These are phyloP conservation scores for Stichopus horrens DNA, from an alignment of 53 echinoderm and acorn worm genomes.

Conservation along the genomic window DNA sequence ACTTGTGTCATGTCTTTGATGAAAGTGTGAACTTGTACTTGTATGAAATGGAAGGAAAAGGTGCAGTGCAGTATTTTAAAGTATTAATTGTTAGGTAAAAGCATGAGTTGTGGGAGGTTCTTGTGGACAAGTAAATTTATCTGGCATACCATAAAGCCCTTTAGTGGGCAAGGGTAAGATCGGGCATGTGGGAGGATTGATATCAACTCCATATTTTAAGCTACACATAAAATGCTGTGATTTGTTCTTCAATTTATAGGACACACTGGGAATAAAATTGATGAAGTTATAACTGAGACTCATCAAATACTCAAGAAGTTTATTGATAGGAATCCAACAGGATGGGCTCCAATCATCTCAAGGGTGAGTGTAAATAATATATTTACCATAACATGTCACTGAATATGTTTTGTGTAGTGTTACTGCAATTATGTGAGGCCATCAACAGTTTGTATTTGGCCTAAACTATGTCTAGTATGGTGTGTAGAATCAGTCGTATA, in stretches of 20 bases:
- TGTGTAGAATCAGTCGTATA: no score
- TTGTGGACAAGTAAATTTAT: no score
- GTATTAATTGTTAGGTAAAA: no score
- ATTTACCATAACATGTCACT: no score
- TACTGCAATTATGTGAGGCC: no score
- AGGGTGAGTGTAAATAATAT: slow-evolving; percentile 64
- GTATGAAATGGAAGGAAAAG: slow-evolving; percentile 93
- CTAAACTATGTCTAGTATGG: no score
- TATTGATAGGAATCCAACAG: slow-evolving; percentile 79
- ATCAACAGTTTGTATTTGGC: no score
- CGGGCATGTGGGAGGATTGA: background rate
- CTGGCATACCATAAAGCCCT: no score
- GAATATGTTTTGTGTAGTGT: no score
- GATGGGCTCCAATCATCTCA: slow-evolving; percentile 93
- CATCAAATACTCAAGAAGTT: slow-evolving; percentile 77
- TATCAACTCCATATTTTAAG: background rate
- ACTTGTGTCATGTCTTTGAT: slow-evolving; percentile 92
- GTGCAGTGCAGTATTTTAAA: slow-evolving; percentile 21
- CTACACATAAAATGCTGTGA: background rate
- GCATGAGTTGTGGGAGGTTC: no score
- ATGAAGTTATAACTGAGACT: slow-evolving; percentile 84
- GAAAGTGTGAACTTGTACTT: slow-evolving; percentile 94
- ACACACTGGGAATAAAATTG: slow-evolving; percentile 54
- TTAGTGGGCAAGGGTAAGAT: no score
- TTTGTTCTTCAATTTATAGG: background rate